Percentiles rank a stretch among this genome's conserved stretches.
Conservation (phyloP, 2,888 invertebrate species). For the Aphrophora alni region DNA sequence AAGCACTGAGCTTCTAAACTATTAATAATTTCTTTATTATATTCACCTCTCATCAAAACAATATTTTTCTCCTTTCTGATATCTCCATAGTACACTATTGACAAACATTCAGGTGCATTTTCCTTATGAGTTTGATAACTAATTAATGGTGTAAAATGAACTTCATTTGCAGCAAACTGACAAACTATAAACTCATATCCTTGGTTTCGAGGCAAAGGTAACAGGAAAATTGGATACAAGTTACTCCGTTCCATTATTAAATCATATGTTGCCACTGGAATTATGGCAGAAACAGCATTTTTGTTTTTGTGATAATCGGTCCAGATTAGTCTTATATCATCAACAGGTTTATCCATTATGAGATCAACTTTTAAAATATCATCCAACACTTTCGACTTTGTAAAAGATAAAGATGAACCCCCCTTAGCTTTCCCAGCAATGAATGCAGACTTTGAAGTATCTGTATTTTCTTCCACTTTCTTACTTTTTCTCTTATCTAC, state of each 20-base stretch:
- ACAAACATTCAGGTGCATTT: conserved; percentile 87
- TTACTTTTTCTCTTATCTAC: conserved; percentile 50
- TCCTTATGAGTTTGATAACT: conserved; percentile 87
- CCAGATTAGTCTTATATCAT: conserved; percentile 81
- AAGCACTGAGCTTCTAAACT: conserved; percentile 84
- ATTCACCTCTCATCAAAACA: conserved; percentile 86
- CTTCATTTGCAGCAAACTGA: conserved; percentile 73
- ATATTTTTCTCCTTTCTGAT: conserved; percentile 72
- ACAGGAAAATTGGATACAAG: conserved; percentile 72
- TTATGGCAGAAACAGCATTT: conserved; percentile 76
- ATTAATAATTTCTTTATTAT: conserved; percentile 76
- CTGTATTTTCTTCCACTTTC: conserved; percentile 57
- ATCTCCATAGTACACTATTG: conserved; percentile 80
- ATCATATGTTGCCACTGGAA: conserved; percentile 67
- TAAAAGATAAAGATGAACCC: conserved; percentile 27
- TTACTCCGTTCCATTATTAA: conserved; percentile 65
- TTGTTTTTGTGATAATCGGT: conserved; percentile 78
- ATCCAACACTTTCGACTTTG: conserved; percentile 58
- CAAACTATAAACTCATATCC: conserved; percentile 87
- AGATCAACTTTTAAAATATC: conserved; percentile 81
- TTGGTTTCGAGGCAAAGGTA: conserved; percentile 79
- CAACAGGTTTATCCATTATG: conserved; percentile 70
- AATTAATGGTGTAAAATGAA: conserved; percentile 84
- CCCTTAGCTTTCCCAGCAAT: conserved; percentile 28
- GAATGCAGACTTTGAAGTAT: conserved; percentile 38